phyloP scores from a whole-genome alignment of 2,113 vertebrate genomes.

The Amblyopsis rosae region DNA sequence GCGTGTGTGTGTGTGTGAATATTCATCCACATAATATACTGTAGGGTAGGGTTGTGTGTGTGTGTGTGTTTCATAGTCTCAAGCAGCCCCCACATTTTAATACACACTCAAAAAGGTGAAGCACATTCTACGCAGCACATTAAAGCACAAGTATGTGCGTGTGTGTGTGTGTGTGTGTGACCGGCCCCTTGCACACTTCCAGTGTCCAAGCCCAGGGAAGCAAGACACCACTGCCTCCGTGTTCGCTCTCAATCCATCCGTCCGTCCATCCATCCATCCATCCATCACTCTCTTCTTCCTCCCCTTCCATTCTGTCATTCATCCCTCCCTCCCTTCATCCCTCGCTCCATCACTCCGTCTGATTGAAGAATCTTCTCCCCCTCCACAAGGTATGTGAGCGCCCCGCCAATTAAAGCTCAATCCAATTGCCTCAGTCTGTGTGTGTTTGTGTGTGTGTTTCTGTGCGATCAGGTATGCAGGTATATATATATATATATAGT shows the following conservation, averaged over 20 bases:
- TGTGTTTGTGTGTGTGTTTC: conserved; percentile 83
- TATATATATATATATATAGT: conserved; percentile 28
- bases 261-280: conserved; percentile 37
- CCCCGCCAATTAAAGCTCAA: conserved; percentile 84
- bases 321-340: conserved; percentile 46
- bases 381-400: conserved; percentile 72
- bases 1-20: background rate
- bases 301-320: conserved; percentile 22
- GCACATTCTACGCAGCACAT: conserved; percentile 59
- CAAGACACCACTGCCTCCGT: conserved; percentile 51
- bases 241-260: conserved; percentile 49
- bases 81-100: conserved; percentile 72
- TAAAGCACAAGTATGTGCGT: conserved; percentile 45
- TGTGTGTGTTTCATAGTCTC: conserved; percentile 18
- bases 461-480: conserved; percentile 57
- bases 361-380: conserved; percentile 71
- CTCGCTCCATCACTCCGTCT: conserved; percentile 70
- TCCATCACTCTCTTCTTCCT: conserved; percentile 64
- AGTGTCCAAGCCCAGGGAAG: conserved; percentile 22
- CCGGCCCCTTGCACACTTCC: background rate
- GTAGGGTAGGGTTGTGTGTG: background rate
- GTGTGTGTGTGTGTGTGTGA: background rate
- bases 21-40: too few relatives aligned
- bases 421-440: conserved; percentile 89
- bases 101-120: conserved; percentile 68